Evolutionary conservation across 2,888 invertebrate genomes (phyloP).

Genomic region (Dorcus hopei): DNA sequence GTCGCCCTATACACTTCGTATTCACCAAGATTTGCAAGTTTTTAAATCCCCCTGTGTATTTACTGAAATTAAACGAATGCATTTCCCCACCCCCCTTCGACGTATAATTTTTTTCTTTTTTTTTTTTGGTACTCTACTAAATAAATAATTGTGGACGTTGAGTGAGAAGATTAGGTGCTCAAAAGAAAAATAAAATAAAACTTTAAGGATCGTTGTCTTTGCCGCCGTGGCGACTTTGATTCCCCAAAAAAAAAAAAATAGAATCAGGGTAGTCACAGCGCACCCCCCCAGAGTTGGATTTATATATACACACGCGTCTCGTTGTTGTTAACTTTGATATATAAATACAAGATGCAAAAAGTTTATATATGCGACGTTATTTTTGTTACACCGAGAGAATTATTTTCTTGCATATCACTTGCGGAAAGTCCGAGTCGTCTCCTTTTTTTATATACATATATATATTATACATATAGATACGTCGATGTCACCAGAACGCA

Average conservation of each 20-base stretch:
- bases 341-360: neutral
- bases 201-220: too few species aligned
- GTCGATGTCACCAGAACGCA: too few species aligned
- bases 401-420: conserved; percentile 15
- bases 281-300: neutral
- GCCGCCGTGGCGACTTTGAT: too few species aligned
- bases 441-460: too few species aligned
- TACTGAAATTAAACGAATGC: neutral
- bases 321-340: neutral
- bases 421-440: neutral
- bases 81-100: neutral
- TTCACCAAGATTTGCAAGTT: too few species aligned
- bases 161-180: neutral
- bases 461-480: too few species aligned
- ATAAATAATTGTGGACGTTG: neutral
- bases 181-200: conserved; percentile 1
- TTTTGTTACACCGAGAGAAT: neutral
- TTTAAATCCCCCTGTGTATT: too few species aligned
- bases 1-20: too few species aligned
- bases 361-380: neutral
- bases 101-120: neutral
- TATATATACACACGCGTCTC: neutral
- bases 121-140: neutral
- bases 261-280: neutral
- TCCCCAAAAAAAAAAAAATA: neutral